phyloP scores from a whole-genome alignment of 2,113 vertebrate genomes.

The Trachemys scripta region DNA sequence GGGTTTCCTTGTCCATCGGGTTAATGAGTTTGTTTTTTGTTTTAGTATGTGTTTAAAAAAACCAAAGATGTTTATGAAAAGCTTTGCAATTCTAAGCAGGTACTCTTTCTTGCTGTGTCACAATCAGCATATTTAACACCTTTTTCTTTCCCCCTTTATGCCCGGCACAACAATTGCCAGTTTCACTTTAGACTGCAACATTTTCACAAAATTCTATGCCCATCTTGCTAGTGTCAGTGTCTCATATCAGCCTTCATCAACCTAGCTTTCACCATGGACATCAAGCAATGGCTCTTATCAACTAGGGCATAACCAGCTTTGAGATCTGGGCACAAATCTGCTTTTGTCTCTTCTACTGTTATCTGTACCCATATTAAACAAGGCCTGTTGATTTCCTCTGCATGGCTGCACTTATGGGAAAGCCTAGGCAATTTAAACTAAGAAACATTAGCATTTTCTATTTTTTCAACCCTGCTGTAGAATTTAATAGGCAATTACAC shows the following conservation, averaged over 20 bases:
- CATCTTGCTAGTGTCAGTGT: too few species aligned
- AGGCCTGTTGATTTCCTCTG: fast-evolving
- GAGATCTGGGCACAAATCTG: background rate
- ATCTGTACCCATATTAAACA: background rate
- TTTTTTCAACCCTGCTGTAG: background rate
- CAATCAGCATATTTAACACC: background rate
- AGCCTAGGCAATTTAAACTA: background rate
- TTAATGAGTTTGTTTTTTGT: too few species aligned
- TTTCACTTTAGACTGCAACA: background rate
- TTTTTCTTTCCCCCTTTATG: background rate
- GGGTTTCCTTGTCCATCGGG: too few species aligned
- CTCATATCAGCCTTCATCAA: background rate
- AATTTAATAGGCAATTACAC: background rate
- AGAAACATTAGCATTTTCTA: background rate
- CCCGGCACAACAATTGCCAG: background rate
- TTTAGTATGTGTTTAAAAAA: too few species aligned
- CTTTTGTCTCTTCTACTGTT: background rate
- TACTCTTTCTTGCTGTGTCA: background rate
- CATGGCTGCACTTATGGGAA: background rate
- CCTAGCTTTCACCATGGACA: background rate
- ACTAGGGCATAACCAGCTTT: background rate
- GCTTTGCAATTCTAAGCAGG: background rate
- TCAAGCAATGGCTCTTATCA: background rate
- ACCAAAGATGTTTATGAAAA: too few species aligned
- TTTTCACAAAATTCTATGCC: background rate